phyloP scores from a whole-genome alignment of 2,888 invertebrate species.

The Agrotis ipsilon region DNA sequence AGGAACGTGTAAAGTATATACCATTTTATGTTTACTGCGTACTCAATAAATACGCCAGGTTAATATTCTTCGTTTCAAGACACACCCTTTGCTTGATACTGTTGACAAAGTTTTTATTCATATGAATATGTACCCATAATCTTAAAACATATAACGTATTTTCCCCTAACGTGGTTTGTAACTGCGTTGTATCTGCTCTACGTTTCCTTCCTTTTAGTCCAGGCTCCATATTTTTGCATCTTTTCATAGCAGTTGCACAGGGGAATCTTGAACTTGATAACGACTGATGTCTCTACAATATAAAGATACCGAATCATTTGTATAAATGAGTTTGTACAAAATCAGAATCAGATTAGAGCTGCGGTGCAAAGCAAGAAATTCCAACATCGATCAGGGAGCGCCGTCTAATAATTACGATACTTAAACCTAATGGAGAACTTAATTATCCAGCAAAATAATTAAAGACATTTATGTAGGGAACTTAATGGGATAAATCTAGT shows the following conservation, averaged over 20 bases:
- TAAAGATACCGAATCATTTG: slow-evolving; percentile 5
- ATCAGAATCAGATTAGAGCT: neutral
- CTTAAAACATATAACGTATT: slow-evolving; percentile 28
- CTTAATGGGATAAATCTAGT: slow-evolving; percentile 40
- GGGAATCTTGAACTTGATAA: neutral
- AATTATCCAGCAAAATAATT: slow-evolving; percentile 58
- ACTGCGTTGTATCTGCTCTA: slow-evolving; percentile 8
- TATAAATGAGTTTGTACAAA: neutral
- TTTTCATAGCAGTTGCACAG: slow-evolving; percentile 1
- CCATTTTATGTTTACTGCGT: slow-evolving; percentile 43
- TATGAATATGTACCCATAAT: slow-evolving; percentile 3
- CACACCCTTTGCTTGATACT: slow-evolving; percentile 52
- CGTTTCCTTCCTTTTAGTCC: slow-evolving; percentile 6
- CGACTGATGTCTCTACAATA: neutral
- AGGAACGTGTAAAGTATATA: slow-evolving; percentile 49
- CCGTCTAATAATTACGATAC: slow-evolving; percentile 49
- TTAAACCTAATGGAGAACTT: slow-evolving; percentile 49
- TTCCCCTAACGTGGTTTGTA: slow-evolving; percentile 11
- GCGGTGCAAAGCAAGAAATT: slow-evolving; percentile 17
- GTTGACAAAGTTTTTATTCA: slow-evolving; percentile 34
- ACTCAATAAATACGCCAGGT: slow-evolving; percentile 55
- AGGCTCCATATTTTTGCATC: neutral
- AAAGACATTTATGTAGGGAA: slow-evolving; percentile 34
- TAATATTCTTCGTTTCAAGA: slow-evolving; percentile 26
- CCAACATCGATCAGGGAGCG: slow-evolving; percentile 33